Percentiles rank a stretch among this genome's conserved stretches.
These are phyloP conservation scores for Drosophila lowei DNA, from an alignment of 1,140 invertebrate species.

Conservation along the genomic window DNA sequence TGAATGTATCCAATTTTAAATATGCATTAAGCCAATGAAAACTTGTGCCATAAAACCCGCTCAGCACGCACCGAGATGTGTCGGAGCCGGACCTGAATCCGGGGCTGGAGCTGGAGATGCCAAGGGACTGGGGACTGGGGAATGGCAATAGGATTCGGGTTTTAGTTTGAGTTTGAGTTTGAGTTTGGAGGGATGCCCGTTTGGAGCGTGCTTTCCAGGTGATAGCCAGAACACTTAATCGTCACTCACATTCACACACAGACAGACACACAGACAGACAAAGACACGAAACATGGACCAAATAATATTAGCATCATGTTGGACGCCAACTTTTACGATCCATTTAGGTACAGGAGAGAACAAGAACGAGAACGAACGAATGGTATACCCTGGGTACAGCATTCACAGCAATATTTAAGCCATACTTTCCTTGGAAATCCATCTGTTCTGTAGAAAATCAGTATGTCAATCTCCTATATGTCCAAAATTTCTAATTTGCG, in stretches of 20 bases:
- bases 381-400: too few relatives aligned
- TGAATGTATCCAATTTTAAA: slow-evolving; percentile 72
- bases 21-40: slow-evolving; percentile 74
- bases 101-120: not conserved
- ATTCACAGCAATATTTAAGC: too few relatives aligned
- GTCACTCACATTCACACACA: slow-evolving; percentile 27
- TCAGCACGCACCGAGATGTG: slow-evolving; percentile 53
- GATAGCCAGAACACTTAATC: slow-evolving; percentile 56
- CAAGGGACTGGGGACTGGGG: not conserved
- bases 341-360: slow-evolving; percentile 14
- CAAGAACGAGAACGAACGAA: too few relatives aligned
- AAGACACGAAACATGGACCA: slow-evolving; percentile 29
- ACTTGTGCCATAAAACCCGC: slow-evolving; percentile 66
- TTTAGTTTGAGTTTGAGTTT: too few relatives aligned
- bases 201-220: slow-evolving; percentile 22
- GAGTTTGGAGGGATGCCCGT: not conserved
- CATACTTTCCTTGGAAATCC: too few relatives aligned
- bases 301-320: slow-evolving; percentile 45
- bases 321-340: slow-evolving; percentile 35
- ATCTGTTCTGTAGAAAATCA: too few relatives aligned
- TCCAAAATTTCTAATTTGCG: not conserved
- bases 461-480: too few relatives aligned
- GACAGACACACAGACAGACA: slow-evolving; percentile 22
- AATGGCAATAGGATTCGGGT: too few relatives aligned
- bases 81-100: slow-evolving; percentile 25